Base-by-base conservation (phyloP, 1,140 invertebrate species). In the Chlorops oryzae region DNA sequence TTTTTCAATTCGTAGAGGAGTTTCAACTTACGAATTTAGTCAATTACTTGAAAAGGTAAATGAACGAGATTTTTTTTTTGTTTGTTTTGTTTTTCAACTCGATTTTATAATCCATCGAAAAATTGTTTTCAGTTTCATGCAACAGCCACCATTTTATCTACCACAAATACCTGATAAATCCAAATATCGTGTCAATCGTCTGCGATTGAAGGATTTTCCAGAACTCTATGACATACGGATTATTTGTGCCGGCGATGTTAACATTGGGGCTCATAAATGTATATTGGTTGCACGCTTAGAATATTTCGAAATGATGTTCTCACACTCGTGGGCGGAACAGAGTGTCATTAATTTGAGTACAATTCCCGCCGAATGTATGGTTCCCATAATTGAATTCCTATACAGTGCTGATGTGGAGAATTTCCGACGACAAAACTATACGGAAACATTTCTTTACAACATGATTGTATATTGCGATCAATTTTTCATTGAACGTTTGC, bases 271-370 rank as follows among this genome's bases (percentile, higher is more conserved):
- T 27, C 85, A 88, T 62, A 85, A 84, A 54, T 87, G 85, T 69
- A 72, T 88, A 38, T 63, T 88, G 21, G 76, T 79, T 1, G 80
- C 83, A 5, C 67, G 84, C 51, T 63, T 83, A 9, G 84, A 87
- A 47, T 88, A 87, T 67, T 88, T 87, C 65, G 74, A 78, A 44
- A 81, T 80, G 63, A 84, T 87, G 82, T 77, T 87, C 47, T 75
- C 76, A 32, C 73, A 76, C 50, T 75, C 78, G 23, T 87, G 86
- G 85, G 73, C 78, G 23, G 80, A 82, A 62, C 79, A 78, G 59
- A 68, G 67, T 45, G 59, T 53, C 1, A 58, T 72, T 2, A 64
- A 57, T 27, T 61, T 71, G 44, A 59, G 50, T 15, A 59, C 59
- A 2, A 57, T 73, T 24, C 61, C 70, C 6, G 15, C 49, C 4